Evolutionary conservation across 2,113 vertebrate species (phyloP), one percentile per base, ranked within the genome.

Genomic region (Candoia aspera): DNA sequence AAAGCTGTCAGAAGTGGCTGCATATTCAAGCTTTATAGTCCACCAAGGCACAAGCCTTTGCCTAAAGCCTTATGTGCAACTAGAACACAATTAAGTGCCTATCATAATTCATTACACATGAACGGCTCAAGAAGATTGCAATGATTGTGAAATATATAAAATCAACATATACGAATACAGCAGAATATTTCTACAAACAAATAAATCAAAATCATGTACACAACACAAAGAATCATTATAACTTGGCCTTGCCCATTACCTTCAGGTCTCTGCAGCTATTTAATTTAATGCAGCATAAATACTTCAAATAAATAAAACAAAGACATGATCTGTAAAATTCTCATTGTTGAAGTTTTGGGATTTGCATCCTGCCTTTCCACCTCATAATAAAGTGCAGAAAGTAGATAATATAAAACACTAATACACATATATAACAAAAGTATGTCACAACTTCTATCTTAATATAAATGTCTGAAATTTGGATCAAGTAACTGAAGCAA

Each of bases 1-100:
- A 96, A 95, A 96, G 93, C 96, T 95, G 95, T 96, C 95, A 96
- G 92, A 95, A 95, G 90, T 91, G 89, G 94, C 90, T 96, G 91
- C 15, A 53, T 94, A 96, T 91, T 64, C 91, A 96, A 94, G 95
- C 95, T 95, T 96, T 96, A 95, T 95, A 93, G 96, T 95, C 94
- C 94, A 96, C 92, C 85, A 92, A 95, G 87, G 94, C 93, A 0
- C 94, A 93, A 94, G 95, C 90, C 91, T 96, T 94, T 0, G 95
- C 96, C 96, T 95, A 94, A 90, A 96, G 97, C 96, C 46, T 91
- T 23, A 49, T 83, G 91, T 0, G 95, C 92, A 96, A 96, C 93
- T 84, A 89, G 92, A 96, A 93, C 92, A 93, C 0, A 95, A 96
- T 93, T 89, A 93, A 92, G 90, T 88, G 68, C 64, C 94, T 94